A percentile compares a stretch with the other conserved stretches of the same genome.
Evolutionary conservation across 2,888 invertebrate genomes (phyloP).

Genomic region (Auanema freiburgensis): DNA sequence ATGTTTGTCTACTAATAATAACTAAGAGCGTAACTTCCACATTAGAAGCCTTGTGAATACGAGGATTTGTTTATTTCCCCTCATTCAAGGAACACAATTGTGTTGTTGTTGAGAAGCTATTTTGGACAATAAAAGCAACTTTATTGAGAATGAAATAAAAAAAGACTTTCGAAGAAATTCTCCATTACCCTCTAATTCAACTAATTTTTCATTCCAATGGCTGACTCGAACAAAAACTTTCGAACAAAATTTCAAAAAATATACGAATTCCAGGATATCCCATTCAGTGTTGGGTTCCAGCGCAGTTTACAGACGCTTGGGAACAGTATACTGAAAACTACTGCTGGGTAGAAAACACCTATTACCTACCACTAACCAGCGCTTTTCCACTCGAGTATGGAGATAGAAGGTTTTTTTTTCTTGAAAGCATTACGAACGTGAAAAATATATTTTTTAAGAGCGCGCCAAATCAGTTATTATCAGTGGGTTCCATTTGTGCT

Average conservation of each 20-base stretch:
- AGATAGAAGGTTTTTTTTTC: constrained; percentile 60
- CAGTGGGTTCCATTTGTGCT: constrained; percentile 68
- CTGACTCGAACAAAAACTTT: background rate
- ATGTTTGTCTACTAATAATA: too few species aligned
- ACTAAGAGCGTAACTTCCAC: too few species aligned
- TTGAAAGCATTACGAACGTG: background rate
- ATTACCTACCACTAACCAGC: constrained; percentile 67
- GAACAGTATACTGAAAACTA: constrained; percentile 69
- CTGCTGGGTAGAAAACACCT: constrained; percentile 70
- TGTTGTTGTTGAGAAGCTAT: too few species aligned
- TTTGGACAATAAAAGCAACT: too few species aligned
- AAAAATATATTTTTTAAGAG: constrained; percentile 58
- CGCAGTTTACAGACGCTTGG: constrained; percentile 68
- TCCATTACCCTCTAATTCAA: background rate
- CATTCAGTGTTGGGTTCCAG: constrained; percentile 68
- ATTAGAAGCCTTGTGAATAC: too few species aligned
- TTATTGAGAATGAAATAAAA: too few species aligned
- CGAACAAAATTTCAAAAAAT: background rate
- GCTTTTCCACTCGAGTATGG: constrained; percentile 64
- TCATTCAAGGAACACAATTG: too few species aligned
- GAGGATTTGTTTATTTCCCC: too few species aligned
- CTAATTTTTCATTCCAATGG: background rate
- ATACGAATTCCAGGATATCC: constrained; percentile 58
- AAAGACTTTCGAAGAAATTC: background rate
- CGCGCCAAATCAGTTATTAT: constrained; percentile 64